phyloP scores from a whole-genome alignment of 2,113 vertebrate species.

The Pluvianellus socialis region DNA sequence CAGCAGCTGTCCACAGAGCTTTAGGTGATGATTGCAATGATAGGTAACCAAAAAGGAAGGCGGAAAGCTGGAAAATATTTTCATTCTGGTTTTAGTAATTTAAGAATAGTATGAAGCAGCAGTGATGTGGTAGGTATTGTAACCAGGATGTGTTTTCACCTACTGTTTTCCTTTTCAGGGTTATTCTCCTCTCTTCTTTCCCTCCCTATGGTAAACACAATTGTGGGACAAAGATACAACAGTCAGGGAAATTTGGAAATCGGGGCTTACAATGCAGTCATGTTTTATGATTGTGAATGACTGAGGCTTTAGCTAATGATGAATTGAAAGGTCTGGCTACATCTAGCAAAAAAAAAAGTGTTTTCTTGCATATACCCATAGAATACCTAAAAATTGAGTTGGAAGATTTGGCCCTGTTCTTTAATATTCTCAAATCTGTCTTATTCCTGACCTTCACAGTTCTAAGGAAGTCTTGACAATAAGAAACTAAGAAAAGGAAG shows the following conservation, averaged over 20 bases:
- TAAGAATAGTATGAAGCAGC: background rate
- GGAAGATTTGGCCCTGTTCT: background rate
- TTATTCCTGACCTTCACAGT: background rate
- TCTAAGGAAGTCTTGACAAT: background rate
- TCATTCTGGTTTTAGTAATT: background rate
- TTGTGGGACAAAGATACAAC: background rate
- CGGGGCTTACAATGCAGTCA: background rate
- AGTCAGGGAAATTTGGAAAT: background rate
- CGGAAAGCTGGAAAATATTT: background rate
- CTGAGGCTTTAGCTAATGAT: background rate
- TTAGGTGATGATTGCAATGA: background rate
- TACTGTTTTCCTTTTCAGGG: background rate
- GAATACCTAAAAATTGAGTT: background rate
- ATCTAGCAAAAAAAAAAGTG: background rate
- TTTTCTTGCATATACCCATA: rapidly evolving
- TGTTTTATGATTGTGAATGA: background rate
- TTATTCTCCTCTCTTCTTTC: background rate
- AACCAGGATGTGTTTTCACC: background rate
- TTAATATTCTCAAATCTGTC: background rate
- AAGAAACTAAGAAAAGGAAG: background rate
- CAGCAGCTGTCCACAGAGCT: background rate
- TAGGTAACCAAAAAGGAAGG: background rate
- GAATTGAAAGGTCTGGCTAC: background rate
- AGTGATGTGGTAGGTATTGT: background rate
- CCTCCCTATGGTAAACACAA: rapidly evolving